A percentile compares a stretch with the other conserved stretches of the same genome.
phyloP scores from a whole-genome alignment of 2,113 vertebrate species.

The Jacana jacana region DNA sequence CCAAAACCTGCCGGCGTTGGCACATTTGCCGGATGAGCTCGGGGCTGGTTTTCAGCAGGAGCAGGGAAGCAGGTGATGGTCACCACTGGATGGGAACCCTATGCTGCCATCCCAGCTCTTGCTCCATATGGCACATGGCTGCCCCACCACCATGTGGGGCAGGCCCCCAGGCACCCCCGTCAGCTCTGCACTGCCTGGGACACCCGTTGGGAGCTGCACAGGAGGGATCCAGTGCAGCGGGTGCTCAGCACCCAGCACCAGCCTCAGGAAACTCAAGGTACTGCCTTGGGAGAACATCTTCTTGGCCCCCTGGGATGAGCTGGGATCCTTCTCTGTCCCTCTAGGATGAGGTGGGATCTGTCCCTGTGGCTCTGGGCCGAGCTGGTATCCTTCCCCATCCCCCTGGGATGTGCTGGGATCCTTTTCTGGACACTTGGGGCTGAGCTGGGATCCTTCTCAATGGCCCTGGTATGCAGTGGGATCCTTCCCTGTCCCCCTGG shows the following conservation, averaged over 20 bases:
- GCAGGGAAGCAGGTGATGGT: neutral
- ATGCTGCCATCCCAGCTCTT: neutral
- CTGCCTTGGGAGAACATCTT: neutral
- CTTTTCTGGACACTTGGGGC: neutral
- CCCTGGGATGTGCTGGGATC: neutral
- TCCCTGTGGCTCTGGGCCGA: no score
- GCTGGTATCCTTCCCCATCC: no score
- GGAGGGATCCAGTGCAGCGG: neutral
- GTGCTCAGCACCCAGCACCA: fast-evolving
- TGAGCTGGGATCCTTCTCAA: neutral
- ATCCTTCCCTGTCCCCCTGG: neutral
- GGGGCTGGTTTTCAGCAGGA: neutral
- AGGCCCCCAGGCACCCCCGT: neutral
- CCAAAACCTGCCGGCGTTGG: neutral
- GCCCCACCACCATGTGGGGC: neutral
- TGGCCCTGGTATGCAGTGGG: neutral
- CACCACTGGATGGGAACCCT: neutral
- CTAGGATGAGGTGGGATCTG: neutral
- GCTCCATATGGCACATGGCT: fast-evolving
- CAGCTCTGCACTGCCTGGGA: neutral
- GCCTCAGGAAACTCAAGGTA: neutral
- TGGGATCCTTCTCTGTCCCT: neutral
- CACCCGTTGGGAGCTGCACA: neutral
- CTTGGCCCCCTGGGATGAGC: fast-evolving
- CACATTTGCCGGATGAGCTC: neutral